Base-by-base conservation (phyloP, 2,113 vertebrate species). In the Onychostoma macrolepis region DNA sequence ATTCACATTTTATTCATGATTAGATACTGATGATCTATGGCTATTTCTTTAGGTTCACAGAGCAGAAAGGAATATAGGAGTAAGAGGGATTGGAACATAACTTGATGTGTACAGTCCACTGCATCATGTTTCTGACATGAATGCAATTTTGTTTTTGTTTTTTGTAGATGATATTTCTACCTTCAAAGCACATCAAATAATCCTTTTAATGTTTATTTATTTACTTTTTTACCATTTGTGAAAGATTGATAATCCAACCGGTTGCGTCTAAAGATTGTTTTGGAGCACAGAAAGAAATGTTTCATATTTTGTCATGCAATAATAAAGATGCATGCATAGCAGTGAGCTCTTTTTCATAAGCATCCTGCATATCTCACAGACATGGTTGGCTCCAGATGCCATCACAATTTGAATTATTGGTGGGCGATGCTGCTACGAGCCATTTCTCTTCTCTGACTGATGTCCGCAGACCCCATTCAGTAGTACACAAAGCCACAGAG, bases 361-460 rank as follows among this genome's bases (percentile, higher is more conserved):
- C 48, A 87, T 63, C 13, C 69, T 69, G 30, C 76, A 63, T 76
- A 61, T 65, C 82, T 69, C 56, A 13, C 30, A 84, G 67, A 41
- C 65, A 41, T 11, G 58, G 28, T 38, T 83, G 41, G 72, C 81
- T 67, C 69, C 69, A 74, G 48, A 84, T 74, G 83, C 65, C 45
- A 50, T 78, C 43, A 65, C 41, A 38, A n/a, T 53, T 58, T 83
- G 81, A 87, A 53, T 53, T n/a, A 84, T 87, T 67, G 41, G 24
- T 6, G 17, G 63, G 53, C 45, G 56, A 87, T 43, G 33, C 82
- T 36, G 19, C 58, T 78, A n/a, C 6, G 24, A 83, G 58, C 13
- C 58, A 78, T 87, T 78, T 78, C 28, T 50, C 80, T 83, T 63
- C 71, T 48, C 41, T 87, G 43, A 84, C 48, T 78, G 74, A 78